Evolutionary conservation across 2,888 invertebrate genomes (phyloP), one percentile per base, ranked within the genome.

Genomic region (Brachyptera putata): DNA sequence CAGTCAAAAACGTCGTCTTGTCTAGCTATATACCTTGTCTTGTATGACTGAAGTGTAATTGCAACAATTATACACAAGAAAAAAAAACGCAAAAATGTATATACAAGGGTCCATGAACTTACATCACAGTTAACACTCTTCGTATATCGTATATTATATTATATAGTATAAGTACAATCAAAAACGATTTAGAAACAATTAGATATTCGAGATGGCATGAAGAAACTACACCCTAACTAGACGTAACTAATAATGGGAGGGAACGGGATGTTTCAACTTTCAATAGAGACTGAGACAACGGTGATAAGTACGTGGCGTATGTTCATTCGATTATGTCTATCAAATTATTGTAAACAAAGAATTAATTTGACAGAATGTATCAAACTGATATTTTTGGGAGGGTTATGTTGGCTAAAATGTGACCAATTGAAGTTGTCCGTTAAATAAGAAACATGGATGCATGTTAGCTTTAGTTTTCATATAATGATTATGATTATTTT

Each of bases 41-140:
- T n/a, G n/a, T n/a, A n/a, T n/a, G n/a, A n/a, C n/a, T n/a, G n/a
- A n/a, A n/a, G n/a, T n/a, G n/a, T n/a, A n/a, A n/a, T n/a, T n/a
- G n/a, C n/a, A n/a, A n/a, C n/a, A n/a, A n/a, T n/a, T n/a, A n/a
- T n/a, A n/a, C n/a, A n/a, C n/a, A n/a, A n/a, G n/a, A n/a, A n/a
- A n/a, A n/a, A n/a, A n/a, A n/a, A n/a, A n/a, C n/a, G n/a, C n/a
- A n/a, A n/a, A n/a, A n/a, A n/a, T n/a, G n/a, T n/a, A n/a, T n/a
- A n/a, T n/a, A 41, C 41, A 41, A 41, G 41, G 41, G 41, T 41
- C 41, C 41, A 41, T 41, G 41, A 41, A 41, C 41, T 41, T 41
- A 11, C 16, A 21, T n/a, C n/a, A 14, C 41, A 41, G 41, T 41
- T 41, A 41, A 41, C 21, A 41, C 18, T 7, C 41, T 18, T 41